Evolutionary conservation across 2,888 invertebrate genomes (phyloP).

Genomic region (Sarcophaga carnaria): DNA sequence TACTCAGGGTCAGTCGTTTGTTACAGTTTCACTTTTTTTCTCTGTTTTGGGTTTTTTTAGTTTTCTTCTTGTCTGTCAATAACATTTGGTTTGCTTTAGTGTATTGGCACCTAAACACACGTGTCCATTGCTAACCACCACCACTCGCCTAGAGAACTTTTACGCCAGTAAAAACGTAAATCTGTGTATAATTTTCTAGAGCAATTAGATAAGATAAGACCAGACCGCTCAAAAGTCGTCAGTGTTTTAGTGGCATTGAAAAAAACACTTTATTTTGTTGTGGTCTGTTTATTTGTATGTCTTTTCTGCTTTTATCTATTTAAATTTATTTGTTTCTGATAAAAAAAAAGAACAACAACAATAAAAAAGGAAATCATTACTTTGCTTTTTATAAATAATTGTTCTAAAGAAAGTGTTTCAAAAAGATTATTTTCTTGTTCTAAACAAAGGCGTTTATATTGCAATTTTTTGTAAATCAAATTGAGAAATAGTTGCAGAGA

Average conservation of each 20-base stretch:
- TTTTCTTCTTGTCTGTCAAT: not conserved
- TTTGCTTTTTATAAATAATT: not conserved
- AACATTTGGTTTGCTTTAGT: not conserved
- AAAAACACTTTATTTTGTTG: not conserved
- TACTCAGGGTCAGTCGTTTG: constrained; percentile 51
- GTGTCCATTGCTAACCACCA: not conserved
- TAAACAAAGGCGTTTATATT: not conserved
- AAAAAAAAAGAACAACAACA: not conserved
- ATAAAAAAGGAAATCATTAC: not conserved
- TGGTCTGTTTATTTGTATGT: no score
- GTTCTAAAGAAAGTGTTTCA: no score
- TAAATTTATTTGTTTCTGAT: constrained; percentile 1
- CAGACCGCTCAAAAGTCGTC: not conserved
- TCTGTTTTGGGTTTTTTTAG: not conserved
- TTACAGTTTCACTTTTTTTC: constrained; percentile 6
- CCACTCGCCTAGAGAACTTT: no score
- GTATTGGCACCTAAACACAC: not conserved
- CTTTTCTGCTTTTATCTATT: not conserved
- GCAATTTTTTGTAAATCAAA: not conserved
- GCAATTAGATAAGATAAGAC: constrained; percentile 9
- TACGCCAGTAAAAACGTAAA: not conserved
- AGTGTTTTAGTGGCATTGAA: not conserved
- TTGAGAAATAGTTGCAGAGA: no score
- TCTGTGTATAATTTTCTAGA: not conserved
- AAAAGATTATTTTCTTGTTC: not conserved